phyloP scores from a whole-genome alignment of 2,888 invertebrate genomes.

The Cinara cedri region DNA sequence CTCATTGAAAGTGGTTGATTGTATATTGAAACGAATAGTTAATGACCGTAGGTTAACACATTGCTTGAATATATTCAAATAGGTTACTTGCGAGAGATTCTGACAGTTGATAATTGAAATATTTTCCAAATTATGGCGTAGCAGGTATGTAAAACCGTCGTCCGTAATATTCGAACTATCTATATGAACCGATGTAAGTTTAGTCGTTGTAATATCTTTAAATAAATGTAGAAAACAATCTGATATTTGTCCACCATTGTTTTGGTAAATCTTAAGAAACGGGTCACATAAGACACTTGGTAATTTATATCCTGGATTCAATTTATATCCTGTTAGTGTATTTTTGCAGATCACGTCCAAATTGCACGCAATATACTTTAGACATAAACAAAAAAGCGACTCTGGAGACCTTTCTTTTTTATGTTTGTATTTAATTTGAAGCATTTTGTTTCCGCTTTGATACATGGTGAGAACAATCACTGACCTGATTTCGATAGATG shows the following conservation, averaged over 20 bases:
- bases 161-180: conserved; percentile 76
- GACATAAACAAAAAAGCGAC: conserved; percentile 34
- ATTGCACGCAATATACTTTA: conserved; percentile 62
- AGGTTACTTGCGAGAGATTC: conserved; percentile 69
- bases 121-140: conserved; percentile 76
- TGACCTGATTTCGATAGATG: not conserved
- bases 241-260: conserved; percentile 67
- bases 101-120: conserved; percentile 79
- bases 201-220: conserved; percentile 32
- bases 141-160: conserved; percentile 72
- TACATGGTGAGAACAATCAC: conserved; percentile 16
- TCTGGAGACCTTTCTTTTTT: conserved; percentile 40
- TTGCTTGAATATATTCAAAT: conserved; percentile 73
- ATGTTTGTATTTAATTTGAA: conserved; percentile 47
- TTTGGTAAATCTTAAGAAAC: conserved; percentile 69
- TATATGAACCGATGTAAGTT: conserved; percentile 62
- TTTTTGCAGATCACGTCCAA: conserved; percentile 69
- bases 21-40: conserved; percentile 73
- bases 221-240: conserved; percentile 63
- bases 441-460: conserved; percentile 4
- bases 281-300: conserved; percentile 77
- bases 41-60: conserved; percentile 74
- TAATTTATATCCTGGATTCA: conserved; percentile 70
- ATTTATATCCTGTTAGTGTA: conserved; percentile 64
- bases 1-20: conserved; percentile 67